Evolutionary conservation across 2,888 invertebrate genomes (phyloP), one percentile per base, ranked within the genome.

Genomic region (Ariolimax columbianus): DNA sequence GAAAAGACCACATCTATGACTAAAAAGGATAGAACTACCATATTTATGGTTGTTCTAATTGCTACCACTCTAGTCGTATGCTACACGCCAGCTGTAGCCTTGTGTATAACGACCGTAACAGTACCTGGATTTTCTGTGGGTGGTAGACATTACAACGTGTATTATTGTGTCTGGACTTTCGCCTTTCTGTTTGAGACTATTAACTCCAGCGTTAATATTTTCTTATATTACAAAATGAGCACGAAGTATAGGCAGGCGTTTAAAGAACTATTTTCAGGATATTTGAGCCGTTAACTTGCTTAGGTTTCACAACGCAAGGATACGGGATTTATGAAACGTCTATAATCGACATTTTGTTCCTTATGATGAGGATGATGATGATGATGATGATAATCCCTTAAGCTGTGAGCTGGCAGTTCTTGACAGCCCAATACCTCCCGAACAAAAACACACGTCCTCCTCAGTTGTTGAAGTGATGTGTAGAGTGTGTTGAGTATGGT

Each of bases 181-280:
- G 77, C 26, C 7, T 77, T 77, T 23, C n/a, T 77, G 26, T 77
- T 51, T 38, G 55, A 77, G 23, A 38, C 59, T 36, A 77, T 77
- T 38, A 77, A 77, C 17, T 77, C 77, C 30, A 77, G 77, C 23
- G 59, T 77, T 14, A 77, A 77, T n/a, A 77, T 77, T 36, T 55
- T 77, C 36, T 26, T 77, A 11, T 77, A 77, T 36, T n/a, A 30
- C 19, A 77, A 77, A 19, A 77, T 77, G 77, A 77, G 77, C 30
- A 30, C 77, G 7, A 77, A 77, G 23, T 77, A 33, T 26, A 26
- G 55, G 26, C 11, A 17, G 9, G 51, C 47, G 0, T 77, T 77
- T 51, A 19, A 30, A 36, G 36, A 77, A 26, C 77, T 77, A 7
- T 77, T 77, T 51, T 30, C 30, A 19, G 0, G 23, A 72, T 4